Conservation (phyloP, 2,113 vertebrate species). For the Xyliphius kryptos region DNA sequence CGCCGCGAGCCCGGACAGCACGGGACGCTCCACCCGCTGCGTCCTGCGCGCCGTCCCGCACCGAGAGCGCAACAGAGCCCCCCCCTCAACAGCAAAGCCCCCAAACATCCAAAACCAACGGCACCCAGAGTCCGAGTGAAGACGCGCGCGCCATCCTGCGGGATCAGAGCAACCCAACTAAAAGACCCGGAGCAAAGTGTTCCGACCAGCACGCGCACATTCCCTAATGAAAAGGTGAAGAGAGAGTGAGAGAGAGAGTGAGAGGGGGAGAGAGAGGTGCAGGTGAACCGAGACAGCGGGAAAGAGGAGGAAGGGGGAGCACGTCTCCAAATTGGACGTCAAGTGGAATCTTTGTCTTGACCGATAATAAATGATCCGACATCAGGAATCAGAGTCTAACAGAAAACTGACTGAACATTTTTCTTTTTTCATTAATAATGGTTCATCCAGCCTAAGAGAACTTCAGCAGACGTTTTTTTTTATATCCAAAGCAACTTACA, state of each 20-base stretch:
- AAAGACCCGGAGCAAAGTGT: not conserved
- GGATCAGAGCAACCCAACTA: not conserved
- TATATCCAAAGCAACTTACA: too few relatives aligned
- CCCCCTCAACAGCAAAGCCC: not conserved
- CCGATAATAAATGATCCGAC: too few relatives aligned
- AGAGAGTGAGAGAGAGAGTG: not conserved
- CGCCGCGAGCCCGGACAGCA: conserved; percentile 83
- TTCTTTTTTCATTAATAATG: too few relatives aligned
- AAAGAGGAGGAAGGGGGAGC: not conserved
- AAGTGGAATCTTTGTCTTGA: too few relatives aligned
- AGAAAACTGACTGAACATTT: too few relatives aligned
- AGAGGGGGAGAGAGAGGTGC: not conserved
- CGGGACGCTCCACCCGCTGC: conserved; percentile 86
- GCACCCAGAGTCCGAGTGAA: not conserved
- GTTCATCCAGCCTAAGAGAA: too few relatives aligned
- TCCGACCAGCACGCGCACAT: too few relatives aligned
- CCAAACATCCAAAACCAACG: too few relatives aligned
- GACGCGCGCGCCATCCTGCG: too few relatives aligned
- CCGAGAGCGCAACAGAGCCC: not conserved
- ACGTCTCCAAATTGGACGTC: too few relatives aligned
- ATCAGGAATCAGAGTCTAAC: too few relatives aligned
- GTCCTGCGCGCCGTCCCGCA: conserved; percentile 76
- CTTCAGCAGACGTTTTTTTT: too few relatives aligned
- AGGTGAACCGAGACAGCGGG: not conserved
- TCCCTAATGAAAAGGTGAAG: not conserved